Percentiles rank a stretch among this genome's conserved stretches.
These are phyloP conservation scores for Saccopteryx leptura DNA, from an alignment of 2,113 vertebrate species.

Conservation along the genomic window DNA sequence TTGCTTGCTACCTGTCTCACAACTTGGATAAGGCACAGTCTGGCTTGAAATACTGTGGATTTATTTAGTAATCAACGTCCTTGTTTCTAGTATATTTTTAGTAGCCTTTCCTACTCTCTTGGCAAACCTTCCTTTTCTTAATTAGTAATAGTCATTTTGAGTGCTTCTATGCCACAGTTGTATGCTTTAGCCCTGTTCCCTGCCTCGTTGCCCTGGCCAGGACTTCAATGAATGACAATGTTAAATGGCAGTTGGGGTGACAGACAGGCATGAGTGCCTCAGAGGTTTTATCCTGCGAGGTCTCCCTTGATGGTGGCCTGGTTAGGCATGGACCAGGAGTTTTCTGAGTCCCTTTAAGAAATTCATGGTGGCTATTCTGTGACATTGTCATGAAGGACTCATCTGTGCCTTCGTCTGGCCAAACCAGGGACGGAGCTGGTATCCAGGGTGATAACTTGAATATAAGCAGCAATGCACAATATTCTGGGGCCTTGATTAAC, in stretches of 20 bases:
- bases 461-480: background rate
- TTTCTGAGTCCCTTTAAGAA: background rate
- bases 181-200: background rate
- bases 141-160: background rate
- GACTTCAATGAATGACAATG: background rate
- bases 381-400: background rate
- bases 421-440: background rate
- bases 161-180: background rate
- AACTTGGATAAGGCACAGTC: background rate
- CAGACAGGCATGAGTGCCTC: background rate
- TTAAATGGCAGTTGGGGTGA: background rate
- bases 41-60: background rate
- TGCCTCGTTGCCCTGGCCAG: background rate
- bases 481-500: background rate
- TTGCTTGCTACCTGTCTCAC: background rate
- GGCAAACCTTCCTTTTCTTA: background rate
- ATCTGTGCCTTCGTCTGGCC: background rate
- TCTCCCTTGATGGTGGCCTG: background rate
- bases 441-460: background rate
- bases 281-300: background rate
- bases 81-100: background rate
- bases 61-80: background rate
- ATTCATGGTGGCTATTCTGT: background rate
- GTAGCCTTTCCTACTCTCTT: conserved; percentile 4
- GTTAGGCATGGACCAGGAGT: background rate